phyloP scores from a whole-genome alignment of 2,797 vertebrate species.

The Epinephelus malabaricus region DNA sequence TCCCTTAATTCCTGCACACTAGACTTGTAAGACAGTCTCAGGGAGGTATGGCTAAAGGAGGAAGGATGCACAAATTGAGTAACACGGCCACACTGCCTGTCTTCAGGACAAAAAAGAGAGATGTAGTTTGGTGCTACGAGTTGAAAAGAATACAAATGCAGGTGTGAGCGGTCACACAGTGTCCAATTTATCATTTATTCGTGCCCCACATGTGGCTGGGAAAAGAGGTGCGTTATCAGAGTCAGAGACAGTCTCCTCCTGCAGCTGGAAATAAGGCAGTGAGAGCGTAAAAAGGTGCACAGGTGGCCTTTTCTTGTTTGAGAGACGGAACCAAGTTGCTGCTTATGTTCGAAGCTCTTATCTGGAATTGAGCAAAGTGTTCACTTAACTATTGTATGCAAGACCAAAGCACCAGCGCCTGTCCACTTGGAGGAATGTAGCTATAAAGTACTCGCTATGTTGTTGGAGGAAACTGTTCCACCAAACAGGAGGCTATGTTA shows the following conservation, averaged over 20 bases:
- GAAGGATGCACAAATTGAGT: background rate
- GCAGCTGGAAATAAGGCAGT: slow-evolving; percentile 56
- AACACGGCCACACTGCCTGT: slow-evolving; percentile 7
- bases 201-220: slow-evolving; percentile 37
- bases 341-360: slow-evolving; percentile 62
- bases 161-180: slow-evolving; percentile 17
- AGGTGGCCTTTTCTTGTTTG: slow-evolving; percentile 31
- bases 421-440: slow-evolving; percentile 16
- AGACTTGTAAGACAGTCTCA: no score
- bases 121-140: slow-evolving; percentile 11
- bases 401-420: slow-evolving; percentile 32
- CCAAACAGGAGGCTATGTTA: background rate
- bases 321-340: slow-evolving; percentile 31
- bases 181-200: slow-evolving; percentile 42
- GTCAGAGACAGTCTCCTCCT: slow-evolving; percentile 40
- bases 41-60: background rate
- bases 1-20: no score
- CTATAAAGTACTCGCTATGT: slow-evolving; percentile 2
- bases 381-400: slow-evolving; percentile 5
- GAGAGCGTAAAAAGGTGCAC: slow-evolving; percentile 37
- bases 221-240: slow-evolving; percentile 52
- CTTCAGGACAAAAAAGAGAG: slow-evolving; percentile 18
- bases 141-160: slow-evolving; percentile 49
- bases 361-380: slow-evolving; percentile 57
- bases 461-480: background rate